Percentiles rank a stretch among this genome's conserved stretches.
Conservation (phyloP, 2,888 invertebrate species). For the Drosophila setosimentum region DNA sequence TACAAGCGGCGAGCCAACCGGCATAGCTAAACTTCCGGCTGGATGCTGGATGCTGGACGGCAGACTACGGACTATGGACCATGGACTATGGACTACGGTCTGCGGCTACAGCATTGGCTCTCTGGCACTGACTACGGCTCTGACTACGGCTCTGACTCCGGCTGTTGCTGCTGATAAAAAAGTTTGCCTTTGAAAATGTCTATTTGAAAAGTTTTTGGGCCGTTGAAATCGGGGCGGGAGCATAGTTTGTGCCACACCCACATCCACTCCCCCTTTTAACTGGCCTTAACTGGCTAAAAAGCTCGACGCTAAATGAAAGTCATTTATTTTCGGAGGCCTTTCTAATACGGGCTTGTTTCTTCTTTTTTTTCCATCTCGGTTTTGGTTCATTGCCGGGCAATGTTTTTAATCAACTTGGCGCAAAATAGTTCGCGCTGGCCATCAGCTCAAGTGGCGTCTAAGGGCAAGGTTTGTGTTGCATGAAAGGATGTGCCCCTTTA, state of each 20-base stretch:
- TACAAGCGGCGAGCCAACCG: constrained; percentile 67
- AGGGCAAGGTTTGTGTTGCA: constrained; percentile 47
- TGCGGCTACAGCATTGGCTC: constrained; percentile 40
- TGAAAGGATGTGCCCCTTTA: constrained; percentile 36
- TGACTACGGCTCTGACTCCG: constrained; percentile 14
- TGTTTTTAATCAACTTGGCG: constrained; percentile 78
- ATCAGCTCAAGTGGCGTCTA: constrained; percentile 56
- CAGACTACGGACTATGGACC: constrained; percentile 1
- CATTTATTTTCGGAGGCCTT: constrained; percentile 67
- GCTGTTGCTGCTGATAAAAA: constrained; percentile 75
- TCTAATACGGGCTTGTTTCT: constrained; percentile 5
- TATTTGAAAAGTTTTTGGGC: constrained; percentile 76
- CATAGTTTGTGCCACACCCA: constrained; percentile 63
- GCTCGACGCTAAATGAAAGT: constrained; percentile 75
- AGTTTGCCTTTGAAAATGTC: constrained; percentile 81
- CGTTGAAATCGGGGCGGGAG: constrained; percentile 43
- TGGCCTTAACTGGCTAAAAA: constrained; percentile 1
- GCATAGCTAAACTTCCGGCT: constrained; percentile 80
- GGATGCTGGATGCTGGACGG: constrained; percentile 22
- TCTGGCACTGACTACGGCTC: constrained; percentile 9
- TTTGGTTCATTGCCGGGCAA: constrained; percentile 63
- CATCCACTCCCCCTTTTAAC: neutral
- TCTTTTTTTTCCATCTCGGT: constrained; percentile 12
- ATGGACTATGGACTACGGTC: constrained; percentile 53
- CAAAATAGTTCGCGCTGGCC: constrained; percentile 66